A percentile compares a stretch with the other conserved stretches of the same genome.
Conservation (phyloP, 2,113 vertebrate genomes). For the Bubo scandiacus region DNA sequence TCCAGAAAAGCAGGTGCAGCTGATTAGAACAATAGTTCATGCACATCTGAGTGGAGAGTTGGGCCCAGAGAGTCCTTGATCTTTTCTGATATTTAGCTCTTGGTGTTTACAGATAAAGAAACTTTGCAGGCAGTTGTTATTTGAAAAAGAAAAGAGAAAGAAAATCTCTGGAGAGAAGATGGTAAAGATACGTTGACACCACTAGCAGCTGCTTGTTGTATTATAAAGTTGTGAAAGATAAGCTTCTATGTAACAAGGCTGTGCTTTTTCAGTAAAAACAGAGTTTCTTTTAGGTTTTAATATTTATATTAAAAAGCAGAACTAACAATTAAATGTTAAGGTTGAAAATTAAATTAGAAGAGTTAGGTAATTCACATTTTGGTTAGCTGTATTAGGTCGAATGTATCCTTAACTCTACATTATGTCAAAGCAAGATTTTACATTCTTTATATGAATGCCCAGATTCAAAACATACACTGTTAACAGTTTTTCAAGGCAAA, state of each 20-base stretch:
- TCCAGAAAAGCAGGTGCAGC: background rate
- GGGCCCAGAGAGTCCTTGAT: background rate
- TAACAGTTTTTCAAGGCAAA: background rate
- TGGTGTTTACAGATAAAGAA: conserved; percentile 10
- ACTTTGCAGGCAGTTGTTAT: background rate
- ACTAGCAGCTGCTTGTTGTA: background rate
- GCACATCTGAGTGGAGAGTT: background rate
- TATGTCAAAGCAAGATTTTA: background rate
- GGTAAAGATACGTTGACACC: background rate
- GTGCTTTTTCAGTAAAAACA: background rate
- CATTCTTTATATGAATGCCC: background rate
- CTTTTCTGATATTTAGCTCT: background rate
- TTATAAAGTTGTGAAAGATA: background rate
- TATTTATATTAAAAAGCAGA: background rate
- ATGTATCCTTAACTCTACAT: background rate
- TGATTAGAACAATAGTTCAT: background rate
- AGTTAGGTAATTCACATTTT: background rate
- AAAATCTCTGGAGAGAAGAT: background rate
- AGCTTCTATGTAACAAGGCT: background rate
- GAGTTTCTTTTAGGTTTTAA: background rate
- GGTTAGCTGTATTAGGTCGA: background rate
- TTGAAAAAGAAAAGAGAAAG: background rate
- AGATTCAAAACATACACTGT: background rate
- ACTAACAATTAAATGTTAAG: background rate
- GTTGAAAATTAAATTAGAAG: background rate